phyloP scores from a whole-genome alignment of 2,113 vertebrate species.

The Cynopterus brachyotis region DNA sequence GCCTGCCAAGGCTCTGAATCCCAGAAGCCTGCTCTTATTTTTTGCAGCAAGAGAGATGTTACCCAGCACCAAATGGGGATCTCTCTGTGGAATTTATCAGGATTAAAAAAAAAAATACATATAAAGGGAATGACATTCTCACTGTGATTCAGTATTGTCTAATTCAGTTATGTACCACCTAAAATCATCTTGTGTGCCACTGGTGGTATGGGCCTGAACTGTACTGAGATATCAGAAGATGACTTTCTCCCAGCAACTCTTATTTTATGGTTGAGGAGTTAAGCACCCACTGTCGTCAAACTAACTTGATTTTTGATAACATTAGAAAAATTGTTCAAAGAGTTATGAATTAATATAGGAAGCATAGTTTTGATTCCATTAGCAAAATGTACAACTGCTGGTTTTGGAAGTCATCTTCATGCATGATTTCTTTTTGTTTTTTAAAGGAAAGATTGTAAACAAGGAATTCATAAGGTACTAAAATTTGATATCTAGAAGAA shows the following conservation, averaged over 20 bases:
- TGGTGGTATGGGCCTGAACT: not conserved
- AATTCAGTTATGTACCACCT: not conserved
- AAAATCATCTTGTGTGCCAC: not conserved
- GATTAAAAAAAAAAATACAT: not conserved
- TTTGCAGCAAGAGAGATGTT: not conserved
- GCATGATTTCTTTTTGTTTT: conserved; percentile 42
- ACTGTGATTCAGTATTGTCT: not conserved
- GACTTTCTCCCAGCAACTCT: not conserved
- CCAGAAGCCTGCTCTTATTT: not conserved
- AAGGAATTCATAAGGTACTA: not conserved
- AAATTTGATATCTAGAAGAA: not conserved
- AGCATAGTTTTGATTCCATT: conserved; percentile 36
- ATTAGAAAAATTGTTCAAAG: conserved; percentile 25
- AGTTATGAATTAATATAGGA: conserved; percentile 18
- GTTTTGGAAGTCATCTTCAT: conserved; percentile 35
- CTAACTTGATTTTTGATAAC: not conserved
- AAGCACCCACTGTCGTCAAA: not conserved
- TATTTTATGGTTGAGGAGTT: not conserved
- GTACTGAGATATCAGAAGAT: not conserved
- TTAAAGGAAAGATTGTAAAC: conserved; percentile 29
- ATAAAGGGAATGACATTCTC: not conserved
- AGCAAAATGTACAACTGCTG: not conserved
- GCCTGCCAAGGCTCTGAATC: not conserved
- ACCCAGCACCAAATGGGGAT: not conserved
- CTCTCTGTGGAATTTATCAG: not conserved